These are phyloP conservation scores for Salvelinus fontinalis DNA, from an alignment of 2,113 vertebrate species.

Conservation along the genomic window DNA sequence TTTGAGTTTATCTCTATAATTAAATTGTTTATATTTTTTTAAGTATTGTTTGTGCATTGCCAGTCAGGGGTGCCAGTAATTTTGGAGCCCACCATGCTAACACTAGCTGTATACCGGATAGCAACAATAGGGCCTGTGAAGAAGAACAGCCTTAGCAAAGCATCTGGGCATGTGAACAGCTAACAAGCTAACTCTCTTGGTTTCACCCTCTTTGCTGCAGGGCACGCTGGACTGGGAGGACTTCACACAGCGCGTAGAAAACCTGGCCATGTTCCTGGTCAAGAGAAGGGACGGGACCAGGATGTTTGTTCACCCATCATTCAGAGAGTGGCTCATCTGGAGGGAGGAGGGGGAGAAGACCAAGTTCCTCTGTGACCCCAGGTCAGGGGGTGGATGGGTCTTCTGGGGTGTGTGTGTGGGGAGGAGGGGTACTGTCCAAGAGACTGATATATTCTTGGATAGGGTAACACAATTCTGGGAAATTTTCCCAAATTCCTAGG, in stretches of 20 bases:
- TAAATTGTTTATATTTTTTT: too few relatives aligned
- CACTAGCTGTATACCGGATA: too few relatives aligned
- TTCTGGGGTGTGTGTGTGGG: too few relatives aligned
- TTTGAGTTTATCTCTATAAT: too few relatives aligned
- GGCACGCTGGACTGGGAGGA: slow-evolving; percentile 97
- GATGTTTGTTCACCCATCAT: slow-evolving; percentile 98
- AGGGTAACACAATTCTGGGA: background rate
- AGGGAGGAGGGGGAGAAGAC: slow-evolving; percentile 98
- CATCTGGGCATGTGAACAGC: background rate
- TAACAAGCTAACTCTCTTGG: background rate
- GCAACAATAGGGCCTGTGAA: too few relatives aligned
- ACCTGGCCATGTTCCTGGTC: slow-evolving; percentile 96
- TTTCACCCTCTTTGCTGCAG: slow-evolving; percentile 53
- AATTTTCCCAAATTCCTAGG: too few relatives aligned
- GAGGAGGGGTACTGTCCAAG: too few relatives aligned
- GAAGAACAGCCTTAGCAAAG: too few relatives aligned
- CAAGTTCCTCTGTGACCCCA: slow-evolving; percentile 98
- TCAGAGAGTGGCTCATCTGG: slow-evolving; percentile 99
- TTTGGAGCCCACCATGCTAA: too few relatives aligned
- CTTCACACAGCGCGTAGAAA: slow-evolving; percentile 96
- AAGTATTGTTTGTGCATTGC: too few relatives aligned
- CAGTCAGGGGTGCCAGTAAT: too few relatives aligned
- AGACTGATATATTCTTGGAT: too few relatives aligned
- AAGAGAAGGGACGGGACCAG: slow-evolving; percentile 95
- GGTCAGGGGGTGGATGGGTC: slow-evolving; percentile 76